phyloP scores from a whole-genome alignment of 2,113 vertebrate genomes.

The Gnathonemus longibarbis region DNA sequence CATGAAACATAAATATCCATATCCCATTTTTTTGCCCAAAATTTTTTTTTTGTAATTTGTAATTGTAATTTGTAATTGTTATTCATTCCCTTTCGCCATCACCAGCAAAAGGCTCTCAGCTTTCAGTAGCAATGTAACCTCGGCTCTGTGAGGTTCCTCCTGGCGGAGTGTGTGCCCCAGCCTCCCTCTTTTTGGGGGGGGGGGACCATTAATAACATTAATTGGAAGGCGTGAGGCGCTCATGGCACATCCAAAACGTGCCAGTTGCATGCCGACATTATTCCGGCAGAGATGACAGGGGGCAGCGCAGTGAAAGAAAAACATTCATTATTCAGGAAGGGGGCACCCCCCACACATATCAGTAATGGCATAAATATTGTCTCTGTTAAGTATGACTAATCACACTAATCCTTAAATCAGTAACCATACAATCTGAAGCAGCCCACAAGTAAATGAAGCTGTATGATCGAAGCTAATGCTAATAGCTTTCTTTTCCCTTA shows the following conservation, averaged over 20 bases:
- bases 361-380: background rate
- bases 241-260: background rate
- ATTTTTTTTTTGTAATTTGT: too few relatives aligned
- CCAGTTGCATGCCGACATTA: background rate
- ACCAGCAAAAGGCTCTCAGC: background rate
- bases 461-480: background rate
- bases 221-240: background rate
- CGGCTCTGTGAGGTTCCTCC: background rate
- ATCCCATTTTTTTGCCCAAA: background rate
- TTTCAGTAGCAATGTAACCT: background rate
- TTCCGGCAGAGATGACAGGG: background rate
- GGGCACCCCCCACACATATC: background rate
- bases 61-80: background rate
- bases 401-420: background rate
- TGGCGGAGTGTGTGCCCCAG: background rate
- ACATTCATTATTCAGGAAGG: background rate
- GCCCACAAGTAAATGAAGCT: background rate
- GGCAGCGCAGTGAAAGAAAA: background rate
- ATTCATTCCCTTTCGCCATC: background rate
- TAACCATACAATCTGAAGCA: background rate
- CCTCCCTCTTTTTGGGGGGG: background rate
- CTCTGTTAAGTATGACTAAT: background rate
- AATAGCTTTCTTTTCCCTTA: background rate
- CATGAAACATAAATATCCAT: background rate
- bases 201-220: background rate